These are phyloP conservation scores for Chymomyza procnemis DNA, from an alignment of 2,888 invertebrate species.

Conservation along the genomic window DNA sequence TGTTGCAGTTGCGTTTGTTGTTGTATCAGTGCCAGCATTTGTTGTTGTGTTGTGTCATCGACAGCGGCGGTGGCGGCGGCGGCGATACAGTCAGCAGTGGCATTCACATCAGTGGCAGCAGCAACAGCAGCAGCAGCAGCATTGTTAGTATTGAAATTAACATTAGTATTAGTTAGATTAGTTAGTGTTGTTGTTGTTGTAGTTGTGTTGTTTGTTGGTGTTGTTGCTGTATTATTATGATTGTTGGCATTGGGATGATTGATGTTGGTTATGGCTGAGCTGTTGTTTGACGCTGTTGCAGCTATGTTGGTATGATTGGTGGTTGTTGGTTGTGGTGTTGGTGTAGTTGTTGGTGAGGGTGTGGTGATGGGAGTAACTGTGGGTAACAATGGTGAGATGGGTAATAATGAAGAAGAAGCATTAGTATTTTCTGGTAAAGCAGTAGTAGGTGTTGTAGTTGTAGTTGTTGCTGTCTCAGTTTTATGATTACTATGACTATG, in stretches of 20 bases:
- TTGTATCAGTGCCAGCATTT: conserved; percentile 73
- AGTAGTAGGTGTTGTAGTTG: conserved; percentile 18
- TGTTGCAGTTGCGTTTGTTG: conserved; percentile 75
- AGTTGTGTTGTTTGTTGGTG: conserved; percentile 41
- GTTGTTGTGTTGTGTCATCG: conserved; percentile 64
- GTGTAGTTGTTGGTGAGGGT: conserved; percentile 14
- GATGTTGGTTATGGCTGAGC: conserved; percentile 32
- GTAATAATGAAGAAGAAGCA: conserved; percentile 55
- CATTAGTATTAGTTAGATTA: conserved; percentile 75
- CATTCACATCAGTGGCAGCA: conserved; percentile 26
- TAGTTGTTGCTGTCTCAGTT: conserved; percentile 22
- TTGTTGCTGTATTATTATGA: conserved; percentile 23
- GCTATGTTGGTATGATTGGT: too few relatives aligned
- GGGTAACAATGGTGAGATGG: conserved; percentile 66
- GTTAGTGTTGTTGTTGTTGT: conserved; percentile 46
- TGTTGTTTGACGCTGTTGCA: conserved; percentile 9
- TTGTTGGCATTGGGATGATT: conserved; percentile 33
- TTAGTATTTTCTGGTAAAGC: conserved; percentile 53
- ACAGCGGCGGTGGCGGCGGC: conserved; percentile 41
- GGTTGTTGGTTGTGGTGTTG: conserved; percentile 40
- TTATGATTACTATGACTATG: conserved; percentile 2
- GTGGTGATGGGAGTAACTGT: conserved; percentile 57
- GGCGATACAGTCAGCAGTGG: conserved; percentile 33
- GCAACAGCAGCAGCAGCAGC: conserved; percentile 49
- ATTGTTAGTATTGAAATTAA: conserved; percentile 76